Percentiles rank a stretch among this genome's conserved stretches.
Conservation (phyloP, 2,113 vertebrate genomes). For the Clinocottus analis region DNA sequence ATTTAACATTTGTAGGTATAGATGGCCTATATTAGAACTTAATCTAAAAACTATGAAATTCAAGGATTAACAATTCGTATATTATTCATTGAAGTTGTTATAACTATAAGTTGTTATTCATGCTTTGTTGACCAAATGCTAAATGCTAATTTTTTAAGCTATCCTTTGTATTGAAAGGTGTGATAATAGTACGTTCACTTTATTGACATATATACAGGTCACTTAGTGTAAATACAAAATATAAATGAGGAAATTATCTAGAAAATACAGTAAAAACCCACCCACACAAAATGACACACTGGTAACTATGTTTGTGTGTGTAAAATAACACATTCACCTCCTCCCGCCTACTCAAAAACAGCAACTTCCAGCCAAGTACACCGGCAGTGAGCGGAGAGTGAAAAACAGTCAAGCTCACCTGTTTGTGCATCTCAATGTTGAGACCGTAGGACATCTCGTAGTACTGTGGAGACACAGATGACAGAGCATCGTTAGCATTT, state of each 20-base stretch:
- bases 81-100: no score
- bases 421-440: constrained; percentile 83
- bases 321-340: constrained; percentile 42
- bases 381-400: not conserved
- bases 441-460: constrained; percentile 83
- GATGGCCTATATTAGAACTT: not conserved
- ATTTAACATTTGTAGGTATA: no score
- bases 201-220: not conserved
- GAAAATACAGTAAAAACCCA: constrained; percentile 24
- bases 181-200: not conserved
- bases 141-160: not conserved
- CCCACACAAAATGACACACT: constrained; percentile 34
- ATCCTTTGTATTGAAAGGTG: not conserved
- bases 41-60: no score
- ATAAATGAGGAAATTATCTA: constrained; percentile 2
- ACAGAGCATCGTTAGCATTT: constrained; percentile 54
- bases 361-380: not conserved
- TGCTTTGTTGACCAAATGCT: no score
- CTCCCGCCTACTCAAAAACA: constrained; percentile 20
- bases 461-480: constrained; percentile 73
- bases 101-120: no score
- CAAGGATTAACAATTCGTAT: no score
- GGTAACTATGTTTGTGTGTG: constrained; percentile 11
- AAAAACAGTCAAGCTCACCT: constrained; percentile 65
- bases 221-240: not conserved